phyloP scores from a whole-genome alignment of 1,140 invertebrate genomes.

The Dendroctonus valens region DNA sequence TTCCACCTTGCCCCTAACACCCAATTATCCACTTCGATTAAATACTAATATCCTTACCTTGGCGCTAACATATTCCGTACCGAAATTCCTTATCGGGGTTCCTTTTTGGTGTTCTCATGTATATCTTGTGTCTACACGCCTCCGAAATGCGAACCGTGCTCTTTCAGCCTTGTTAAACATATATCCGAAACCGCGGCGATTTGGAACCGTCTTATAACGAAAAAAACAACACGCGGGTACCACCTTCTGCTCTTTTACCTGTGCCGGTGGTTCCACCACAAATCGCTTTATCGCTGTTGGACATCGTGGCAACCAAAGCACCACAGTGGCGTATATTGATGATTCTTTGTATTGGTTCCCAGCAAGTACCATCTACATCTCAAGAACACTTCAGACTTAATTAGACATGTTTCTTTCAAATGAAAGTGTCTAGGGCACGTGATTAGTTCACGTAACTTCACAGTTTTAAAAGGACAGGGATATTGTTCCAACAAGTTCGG shows the following conservation, averaged over 20 bases:
- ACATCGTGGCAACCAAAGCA: slow-evolving; percentile 29
- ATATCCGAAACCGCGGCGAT: slow-evolving; percentile 31
- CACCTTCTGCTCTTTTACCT: slow-evolving; percentile 34
- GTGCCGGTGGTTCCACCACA: slow-evolving; percentile 35
- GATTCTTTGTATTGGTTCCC: not conserved
- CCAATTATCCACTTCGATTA: too few relatives aligned
- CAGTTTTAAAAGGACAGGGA: too few relatives aligned
- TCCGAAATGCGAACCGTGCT: slow-evolving; percentile 31
- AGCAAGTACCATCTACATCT: too few relatives aligned
- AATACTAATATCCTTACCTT: slow-evolving; percentile 10
- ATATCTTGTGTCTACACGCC: slow-evolving; percentile 29
- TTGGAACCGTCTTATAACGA: slow-evolving; percentile 20
- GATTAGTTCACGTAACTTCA: too few relatives aligned
- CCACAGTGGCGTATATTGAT: slow-evolving; percentile 20
- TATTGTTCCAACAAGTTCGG: too few relatives aligned
- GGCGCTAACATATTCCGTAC: slow-evolving; percentile 26
- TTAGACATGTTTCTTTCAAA: too few relatives aligned
- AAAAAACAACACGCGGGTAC: slow-evolving; percentile 19
- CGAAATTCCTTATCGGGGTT: slow-evolving; percentile 13
- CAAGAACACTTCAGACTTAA: too few relatives aligned
- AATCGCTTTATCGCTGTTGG: slow-evolving; percentile 36
- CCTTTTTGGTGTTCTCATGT: slow-evolving; percentile 21
- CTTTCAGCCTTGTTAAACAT: slow-evolving; percentile 33
- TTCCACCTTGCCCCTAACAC: too few relatives aligned
- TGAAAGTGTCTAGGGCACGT: too few relatives aligned